Evolutionary conservation across 2,888 invertebrate species (phyloP), one percentile per base, ranked within the genome.

Genomic region (Epinotia bilunana): DNA sequence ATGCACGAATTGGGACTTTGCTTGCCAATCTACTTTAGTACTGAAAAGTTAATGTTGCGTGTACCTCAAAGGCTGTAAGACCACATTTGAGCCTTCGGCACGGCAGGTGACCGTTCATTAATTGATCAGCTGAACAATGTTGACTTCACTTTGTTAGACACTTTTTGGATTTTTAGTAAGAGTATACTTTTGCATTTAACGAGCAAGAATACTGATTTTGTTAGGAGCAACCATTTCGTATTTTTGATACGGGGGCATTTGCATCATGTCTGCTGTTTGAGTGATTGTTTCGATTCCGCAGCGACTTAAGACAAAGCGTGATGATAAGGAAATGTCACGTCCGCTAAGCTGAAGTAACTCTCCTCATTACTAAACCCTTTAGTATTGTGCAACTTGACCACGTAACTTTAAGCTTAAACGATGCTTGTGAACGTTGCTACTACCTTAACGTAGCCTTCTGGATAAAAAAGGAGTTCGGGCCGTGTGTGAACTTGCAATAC

Each of bases 251-350:
- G 39, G 1, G 39, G 33, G 20, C 71, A 75, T 67, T 67, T 67
- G 55, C 61, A 58, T 61, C 53, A 64, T 57, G 57, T 23, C 49
- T 43, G 7, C 13, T 5, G 18, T 69, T 75, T 75, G 67, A 75
- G 62, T 75, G 67, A 62, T 67, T 72, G 71, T 43, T 72, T 46
- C 43, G 6, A 55, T 23, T 46, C 57, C 58, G 20, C 23, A 49
- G 53, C 61, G 23, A 20, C 61, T 65, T 67, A 75, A 71, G 71
- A 75, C 75, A 72, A 72, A 72, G 67, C 61, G 60, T 39, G 71
- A 67, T 71, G 74, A 75, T 75, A 75, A 72, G 57, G 55, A 75
- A 75, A 72, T 72, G 75, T 75, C 72, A 75, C 65, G 67, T 67
- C 67, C 61, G 61, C 71, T 75, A 71, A 62, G 67, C 67, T 18